A percentile compares a stretch with the other conserved stretches of the same genome.
Evolutionary conservation across 2,113 vertebrate genomes (phyloP).

Genomic region (Lagopus leucura): DNA sequence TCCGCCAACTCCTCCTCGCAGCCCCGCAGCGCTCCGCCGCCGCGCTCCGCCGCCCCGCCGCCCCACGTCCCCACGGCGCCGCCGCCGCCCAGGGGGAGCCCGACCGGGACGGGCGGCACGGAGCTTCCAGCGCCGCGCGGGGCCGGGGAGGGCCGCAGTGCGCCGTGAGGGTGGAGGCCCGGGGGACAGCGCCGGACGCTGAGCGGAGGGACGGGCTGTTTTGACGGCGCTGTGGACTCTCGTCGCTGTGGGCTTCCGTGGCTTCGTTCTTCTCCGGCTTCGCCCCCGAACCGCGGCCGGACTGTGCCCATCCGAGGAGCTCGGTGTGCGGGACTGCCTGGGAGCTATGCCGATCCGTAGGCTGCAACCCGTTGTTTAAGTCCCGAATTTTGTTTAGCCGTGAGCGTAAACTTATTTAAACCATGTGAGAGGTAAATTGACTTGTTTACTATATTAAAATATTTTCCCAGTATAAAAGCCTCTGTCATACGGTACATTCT

Average conservation of each 20-base stretch:
- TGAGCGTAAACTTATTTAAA: slow-evolving; percentile 68
- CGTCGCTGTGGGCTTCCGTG: slow-evolving; percentile 5
- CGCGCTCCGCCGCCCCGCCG: not conserved
- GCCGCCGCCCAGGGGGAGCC: not conserved
- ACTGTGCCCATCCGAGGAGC: slow-evolving; percentile 4
- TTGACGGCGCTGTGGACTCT: not conserved
- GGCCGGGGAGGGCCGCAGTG: not conserved
- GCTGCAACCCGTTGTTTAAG: slow-evolving; percentile 38
- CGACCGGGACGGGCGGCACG: not conserved
- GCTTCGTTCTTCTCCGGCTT: slow-evolving; percentile 29
- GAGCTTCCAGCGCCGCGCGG: not conserved
- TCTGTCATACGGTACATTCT: slow-evolving; percentile 48
- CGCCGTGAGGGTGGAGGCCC: not conserved
- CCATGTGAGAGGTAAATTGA: slow-evolving; percentile 50
- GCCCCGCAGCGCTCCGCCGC: not conserved
- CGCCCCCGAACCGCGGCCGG: slow-evolving; percentile 21
- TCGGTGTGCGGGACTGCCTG: slow-evolving; percentile 17
- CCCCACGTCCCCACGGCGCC: slow-evolving; percentile 19
- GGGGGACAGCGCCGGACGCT: not conserved
- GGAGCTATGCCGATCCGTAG: slow-evolving; percentile 28
- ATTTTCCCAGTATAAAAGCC: slow-evolving; percentile 66
- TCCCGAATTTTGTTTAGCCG: slow-evolving; percentile 50
- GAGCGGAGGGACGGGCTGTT: not conserved
- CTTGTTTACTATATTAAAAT: slow-evolving; percentile 73
- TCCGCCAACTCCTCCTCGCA: not conserved